Conservation (phyloP, 2,113 vertebrate genomes). For the Pelobates fuscus region DNA sequence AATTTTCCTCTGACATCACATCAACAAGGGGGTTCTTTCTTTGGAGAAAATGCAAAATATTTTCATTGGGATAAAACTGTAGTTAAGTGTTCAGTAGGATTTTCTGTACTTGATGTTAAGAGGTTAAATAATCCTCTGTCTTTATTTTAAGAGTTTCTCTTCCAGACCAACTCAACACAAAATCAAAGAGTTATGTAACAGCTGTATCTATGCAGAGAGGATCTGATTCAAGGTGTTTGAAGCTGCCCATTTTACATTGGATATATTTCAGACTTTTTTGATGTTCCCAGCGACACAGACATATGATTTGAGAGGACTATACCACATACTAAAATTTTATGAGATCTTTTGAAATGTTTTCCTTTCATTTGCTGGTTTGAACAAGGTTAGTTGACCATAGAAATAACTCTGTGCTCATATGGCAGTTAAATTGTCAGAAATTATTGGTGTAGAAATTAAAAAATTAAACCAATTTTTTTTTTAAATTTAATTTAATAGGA, state of each 20-base stretch:
- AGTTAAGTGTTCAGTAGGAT: neutral
- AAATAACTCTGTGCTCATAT: neutral
- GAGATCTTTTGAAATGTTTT: conserved; percentile 5
- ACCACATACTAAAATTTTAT: neutral
- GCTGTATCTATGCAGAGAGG: conserved; percentile 15
- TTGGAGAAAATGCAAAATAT: too few species aligned
- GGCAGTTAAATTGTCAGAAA: too few species aligned
- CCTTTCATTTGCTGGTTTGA: conserved; percentile 12
- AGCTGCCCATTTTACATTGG: conserved; percentile 19
- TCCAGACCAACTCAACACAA: neutral
- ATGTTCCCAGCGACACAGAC: neutral
- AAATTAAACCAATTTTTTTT: too few species aligned
- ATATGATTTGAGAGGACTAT: conserved; percentile 22
- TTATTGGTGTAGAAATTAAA: too few species aligned
- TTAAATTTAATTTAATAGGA: too few species aligned
- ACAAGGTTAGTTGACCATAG: neutral
- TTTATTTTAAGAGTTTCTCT: neutral
- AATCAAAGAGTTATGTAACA: conserved; percentile 4
- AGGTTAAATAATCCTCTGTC: neutral
- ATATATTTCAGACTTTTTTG: conserved; percentile 10
- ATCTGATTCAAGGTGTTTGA: conserved; percentile 17
- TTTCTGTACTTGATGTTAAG: neutral
- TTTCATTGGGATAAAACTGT: too few species aligned
- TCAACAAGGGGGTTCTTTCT: too few species aligned
- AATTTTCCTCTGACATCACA: too few species aligned